These are phyloP conservation scores for Orchesella flavescens DNA, from an alignment of 2,888 invertebrate species.

Conservation along the genomic window DNA sequence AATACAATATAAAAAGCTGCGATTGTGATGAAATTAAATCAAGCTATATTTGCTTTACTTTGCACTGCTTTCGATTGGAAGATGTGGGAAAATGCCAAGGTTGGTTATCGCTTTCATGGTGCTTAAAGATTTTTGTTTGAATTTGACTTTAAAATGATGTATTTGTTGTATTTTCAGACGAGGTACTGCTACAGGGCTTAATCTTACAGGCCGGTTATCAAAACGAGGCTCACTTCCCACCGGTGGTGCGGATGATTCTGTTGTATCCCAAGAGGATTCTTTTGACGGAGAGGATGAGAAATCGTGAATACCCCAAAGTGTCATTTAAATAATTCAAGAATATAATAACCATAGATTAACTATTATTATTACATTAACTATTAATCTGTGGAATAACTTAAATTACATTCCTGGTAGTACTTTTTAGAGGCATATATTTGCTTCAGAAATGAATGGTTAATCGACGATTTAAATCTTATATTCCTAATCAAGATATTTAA, in stretches of 20 bases:
- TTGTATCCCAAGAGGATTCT: slow-evolving; percentile 83
- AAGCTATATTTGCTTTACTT: not conserved
- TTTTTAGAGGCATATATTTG: too few species aligned
- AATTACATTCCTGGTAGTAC: too few species aligned
- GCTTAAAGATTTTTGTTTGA: not conserved
- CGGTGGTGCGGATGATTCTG: slow-evolving; percentile 83
- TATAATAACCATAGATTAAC: too few species aligned
- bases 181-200: slow-evolving; percentile 78
- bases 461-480: too few species aligned
- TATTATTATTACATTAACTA: too few species aligned
- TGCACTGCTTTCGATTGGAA: slow-evolving; percentile 27
- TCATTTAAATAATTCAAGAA: too few species aligned
- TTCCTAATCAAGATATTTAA: too few species aligned
- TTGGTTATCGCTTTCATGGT: slow-evolving; percentile 14
- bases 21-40: too few species aligned
- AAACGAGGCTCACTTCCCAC: slow-evolving; percentile 81
- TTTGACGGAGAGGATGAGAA: slow-evolving; percentile 82
- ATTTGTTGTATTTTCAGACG: slow-evolving; percentile 73
- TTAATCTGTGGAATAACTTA: too few species aligned
- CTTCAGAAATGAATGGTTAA: too few species aligned
- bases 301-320: slow-evolving; percentile 27
- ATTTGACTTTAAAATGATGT: too few species aligned
- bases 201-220: slow-evolving; percentile 79
- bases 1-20: too few species aligned
- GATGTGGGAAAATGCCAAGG: slow-evolving; percentile 57